Percentiles rank a stretch among this genome's conserved stretches.
phyloP scores from a whole-genome alignment of 2,113 vertebrate species.

The Ranitomeya variabilis region DNA sequence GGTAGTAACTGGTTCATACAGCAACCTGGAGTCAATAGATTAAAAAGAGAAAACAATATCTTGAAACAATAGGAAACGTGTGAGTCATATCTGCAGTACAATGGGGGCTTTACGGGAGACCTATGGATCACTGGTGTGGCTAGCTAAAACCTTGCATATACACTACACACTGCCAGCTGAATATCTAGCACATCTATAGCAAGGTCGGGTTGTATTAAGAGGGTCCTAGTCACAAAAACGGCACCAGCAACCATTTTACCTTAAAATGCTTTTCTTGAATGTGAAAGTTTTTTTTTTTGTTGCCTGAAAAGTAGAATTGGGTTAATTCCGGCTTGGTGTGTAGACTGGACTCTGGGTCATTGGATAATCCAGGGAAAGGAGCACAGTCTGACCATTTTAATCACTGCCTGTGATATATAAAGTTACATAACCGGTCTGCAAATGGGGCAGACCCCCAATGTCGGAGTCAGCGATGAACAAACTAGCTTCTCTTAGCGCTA shows the following conservation, averaged over 20 bases:
- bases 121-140: not conserved
- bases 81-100: not conserved
- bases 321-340: slow-evolving; percentile 68
- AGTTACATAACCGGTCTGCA: not conserved
- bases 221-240: slow-evolving; percentile 9
- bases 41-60: slow-evolving; percentile 63
- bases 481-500: not conserved
- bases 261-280: slow-evolving; percentile 48
- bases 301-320: slow-evolving; percentile 61
- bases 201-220: not conserved
- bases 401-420: not conserved
- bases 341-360: slow-evolving; percentile 64
- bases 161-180: not conserved
- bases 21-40: slow-evolving; percentile 76
- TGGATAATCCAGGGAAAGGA: slow-evolving; percentile 64
- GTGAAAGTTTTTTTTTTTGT: slow-evolving; percentile 49
- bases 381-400: slow-evolving; percentile 13
- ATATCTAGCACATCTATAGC: not conserved
- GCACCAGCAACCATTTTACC: slow-evolving; percentile 6
- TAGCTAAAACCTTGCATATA: not conserved
- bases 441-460: not conserved
- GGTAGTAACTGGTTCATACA: slow-evolving; percentile 91
- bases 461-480: not conserved
- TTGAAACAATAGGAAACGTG: slow-evolving; percentile 58
- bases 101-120: not conserved